Evolutionary conservation across 2,888 invertebrate species (phyloP), one percentile per base, ranked within the genome.

Genomic region (Amphipoea lucens): DNA sequence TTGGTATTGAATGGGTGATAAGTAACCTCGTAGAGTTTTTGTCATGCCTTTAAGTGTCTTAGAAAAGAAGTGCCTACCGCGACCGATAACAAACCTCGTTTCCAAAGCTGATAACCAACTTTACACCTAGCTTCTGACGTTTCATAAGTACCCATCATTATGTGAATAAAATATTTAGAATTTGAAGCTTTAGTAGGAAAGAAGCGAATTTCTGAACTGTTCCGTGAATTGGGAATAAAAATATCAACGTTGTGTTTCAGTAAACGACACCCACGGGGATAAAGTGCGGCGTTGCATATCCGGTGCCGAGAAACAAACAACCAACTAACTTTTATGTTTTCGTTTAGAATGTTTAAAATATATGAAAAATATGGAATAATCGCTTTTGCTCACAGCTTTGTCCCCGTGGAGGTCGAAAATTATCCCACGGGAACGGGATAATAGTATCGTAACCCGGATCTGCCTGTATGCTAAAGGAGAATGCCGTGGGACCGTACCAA

Each of bases 181-280:
- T n/a, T 60, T n/a, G 11, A 60, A 54, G 7, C 20, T 60, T 60
- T 57, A 23, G 23, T 54, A 2, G 2, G 2, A 42, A 63, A 48
- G 0, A 65, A 54, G 71, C 48, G 12, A 67, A 36, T 70, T 70
- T 74, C 14, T 70, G 60, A 70, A 66, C 29, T 60, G 60, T 60
- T 45, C 51, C 60, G 72, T 48, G 79, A 3, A 60, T 70, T 54
- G 79, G 65, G 65, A 79, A 66, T 74, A 70, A 79, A 82, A 83
- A 78, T 83, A 73, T 82, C 65, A 74, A 70, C 79, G 79, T 20
- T 82, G 82, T 73, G 78, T 82, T 78, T 68, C 60, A 69, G 57
- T 29, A 40, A 82, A 82, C 69, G 51, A 70, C 83, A 40, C 82
- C 14, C 83, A 1, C 0, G 83, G 54, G 82, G 3, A 11, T 42